Conservation (phyloP, 1,140 invertebrate species). For the Triops cancriformis region DNA sequence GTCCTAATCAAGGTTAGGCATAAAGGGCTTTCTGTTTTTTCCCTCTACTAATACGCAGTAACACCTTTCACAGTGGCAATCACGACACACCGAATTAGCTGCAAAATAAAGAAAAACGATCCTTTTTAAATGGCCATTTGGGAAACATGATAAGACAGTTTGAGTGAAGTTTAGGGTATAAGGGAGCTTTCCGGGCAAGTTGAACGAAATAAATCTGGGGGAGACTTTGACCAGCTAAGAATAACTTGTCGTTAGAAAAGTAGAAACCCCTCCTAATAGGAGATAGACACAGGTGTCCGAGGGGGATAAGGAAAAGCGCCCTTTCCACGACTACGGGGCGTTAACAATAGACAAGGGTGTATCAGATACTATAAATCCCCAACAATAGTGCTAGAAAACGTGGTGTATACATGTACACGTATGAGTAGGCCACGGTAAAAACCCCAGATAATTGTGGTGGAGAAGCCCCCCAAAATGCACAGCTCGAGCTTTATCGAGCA, state of each 20-base stretch:
- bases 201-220: not conserved
- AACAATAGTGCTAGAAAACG: constrained; percentile 1
- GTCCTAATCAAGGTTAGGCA: not conserved
- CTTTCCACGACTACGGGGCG: constrained; percentile 2
- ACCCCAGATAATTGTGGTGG: not conserved
- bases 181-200: not conserved
- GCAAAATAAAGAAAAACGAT: not conserved
- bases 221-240: not conserved
- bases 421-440: not conserved
- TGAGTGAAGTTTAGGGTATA: not conserved
- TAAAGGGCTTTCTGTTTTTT: not conserved
- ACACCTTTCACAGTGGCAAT: not conserved
- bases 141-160: not conserved
- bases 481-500: not conserved
- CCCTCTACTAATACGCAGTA: not conserved
- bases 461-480: not conserved
- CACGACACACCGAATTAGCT: not conserved
- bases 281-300: not conserved
- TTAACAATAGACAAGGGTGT: constrained; percentile 14
- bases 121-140: not conserved
- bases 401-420: not conserved
- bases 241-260: constrained; percentile 1
- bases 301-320: not conserved
- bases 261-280: not conserved
- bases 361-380: constrained; percentile 12